Base-by-base conservation (phyloP, 1,140 invertebrate genomes). In the Meloidogyne exigua region DNA sequence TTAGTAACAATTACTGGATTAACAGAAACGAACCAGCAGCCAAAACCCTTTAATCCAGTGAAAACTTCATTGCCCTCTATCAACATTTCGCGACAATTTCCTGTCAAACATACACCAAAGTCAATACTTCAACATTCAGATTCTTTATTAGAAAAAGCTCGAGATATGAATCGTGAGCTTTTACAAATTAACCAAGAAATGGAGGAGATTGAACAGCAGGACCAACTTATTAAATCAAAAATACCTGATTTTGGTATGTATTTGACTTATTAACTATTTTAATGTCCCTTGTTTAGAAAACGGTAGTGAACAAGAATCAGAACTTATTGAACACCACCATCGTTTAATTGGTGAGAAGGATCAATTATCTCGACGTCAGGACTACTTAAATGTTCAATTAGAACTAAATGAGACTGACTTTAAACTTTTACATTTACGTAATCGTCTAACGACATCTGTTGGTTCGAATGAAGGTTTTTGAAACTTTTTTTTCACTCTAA, bases 281-380 rank as follows among this genome's bases (percentile, higher is more conserved):
- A 39, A 39, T 4, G 10, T 7, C 0, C 10, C 4, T 39, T 39
- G 18, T 15, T 71, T 39, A 73, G 72, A 23, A 28, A 23, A 12
- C 4, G 72, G 72, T 1, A 73, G 72, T 21, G 72, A 36, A 13
- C 21, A 42, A 39, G 72, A 73, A 65, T 28, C 7, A 15, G 72
- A 73, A 36, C 42, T 73, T 32, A 73, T 73, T 65, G 65, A 65
- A n/a, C 72, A 73, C 28, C 72, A 73, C 25, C 57, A 64, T 13
- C 42, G 57, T 4, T 36, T 73, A 12, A 39, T 64, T 15, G 72
- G 57, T 9, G 72, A 73, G n/a, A 73, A 73, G 44, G 72, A 73
- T 36, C 21, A 66, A 65, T 73, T 73, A 36, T 73, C 72, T 7
- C 57, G 57, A 18, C 72, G 72, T 10, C 72, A 73, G 57, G 72